Conservation (phyloP, 2,797 vertebrate genomes). For the Lepus oiostolus region DNA sequence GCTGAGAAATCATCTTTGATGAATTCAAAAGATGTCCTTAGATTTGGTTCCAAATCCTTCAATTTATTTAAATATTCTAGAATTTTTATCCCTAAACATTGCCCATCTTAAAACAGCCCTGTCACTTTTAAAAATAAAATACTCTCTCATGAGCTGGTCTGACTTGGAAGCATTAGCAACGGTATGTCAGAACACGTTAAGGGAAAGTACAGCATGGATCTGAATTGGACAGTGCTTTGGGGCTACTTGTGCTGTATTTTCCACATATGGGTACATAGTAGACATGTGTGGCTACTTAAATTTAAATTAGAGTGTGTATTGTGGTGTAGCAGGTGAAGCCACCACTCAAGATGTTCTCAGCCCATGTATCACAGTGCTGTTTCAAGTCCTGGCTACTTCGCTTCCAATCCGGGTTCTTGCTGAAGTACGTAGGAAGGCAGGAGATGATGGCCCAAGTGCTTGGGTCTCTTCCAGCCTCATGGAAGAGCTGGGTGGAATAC, state of each 20-base stretch:
- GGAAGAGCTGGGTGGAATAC: too few relatives aligned
- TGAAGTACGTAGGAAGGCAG: too few relatives aligned
- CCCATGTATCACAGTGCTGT: too few relatives aligned
- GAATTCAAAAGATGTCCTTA: not conserved
- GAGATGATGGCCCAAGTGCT: not conserved
- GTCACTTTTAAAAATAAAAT: not conserved
- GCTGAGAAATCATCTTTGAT: conserved; percentile 53
- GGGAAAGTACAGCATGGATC: not conserved
- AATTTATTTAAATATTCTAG: conserved; percentile 41
- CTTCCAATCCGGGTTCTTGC: too few relatives aligned
- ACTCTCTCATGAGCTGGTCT: not conserved
- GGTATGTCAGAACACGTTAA: not conserved
- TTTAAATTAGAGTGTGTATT: not conserved
- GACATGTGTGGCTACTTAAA: not conserved
- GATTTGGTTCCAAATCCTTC: conserved; percentile 40
- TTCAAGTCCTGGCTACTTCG: too few relatives aligned
- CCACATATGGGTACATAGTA: not conserved
- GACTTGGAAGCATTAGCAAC: not conserved
- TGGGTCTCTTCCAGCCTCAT: too few relatives aligned
- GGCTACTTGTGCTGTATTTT: not conserved
- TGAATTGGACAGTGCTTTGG: not conserved
- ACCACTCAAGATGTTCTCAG: too few relatives aligned
- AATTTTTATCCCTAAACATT: conserved; percentile 44
- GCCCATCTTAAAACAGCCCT: not conserved
- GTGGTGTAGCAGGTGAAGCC: too few relatives aligned